Conservation (phyloP, 2,888 invertebrate genomes). For the Xestia ashworthii region DNA sequence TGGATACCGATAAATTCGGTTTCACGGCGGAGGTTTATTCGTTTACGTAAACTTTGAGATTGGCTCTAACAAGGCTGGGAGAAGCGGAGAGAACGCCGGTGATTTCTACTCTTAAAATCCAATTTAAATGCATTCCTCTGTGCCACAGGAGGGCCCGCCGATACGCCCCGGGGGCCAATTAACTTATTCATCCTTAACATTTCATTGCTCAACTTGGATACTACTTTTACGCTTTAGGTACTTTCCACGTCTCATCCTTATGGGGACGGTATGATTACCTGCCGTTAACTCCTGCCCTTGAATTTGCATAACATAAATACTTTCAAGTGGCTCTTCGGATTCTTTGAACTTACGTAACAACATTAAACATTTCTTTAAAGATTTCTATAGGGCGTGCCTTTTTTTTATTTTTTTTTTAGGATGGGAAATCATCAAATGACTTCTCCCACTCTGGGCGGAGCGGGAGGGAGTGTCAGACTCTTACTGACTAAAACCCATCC, state of each 20-base stretch:
- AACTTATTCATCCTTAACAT: conserved; percentile 91
- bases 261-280: conserved; percentile 64
- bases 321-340: conserved; percentile 18
- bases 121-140: conserved; percentile 91
- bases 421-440: too few species aligned
- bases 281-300: conserved; percentile 60
- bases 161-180: conserved; percentile 90
- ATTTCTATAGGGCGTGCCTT: not conserved
- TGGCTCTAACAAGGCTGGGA: conserved; percentile 89
- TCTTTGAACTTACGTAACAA: conserved; percentile 12
- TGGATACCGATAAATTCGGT: conserved; percentile 86
- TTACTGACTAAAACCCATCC: too few species aligned
- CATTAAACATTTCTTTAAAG: not conserved
- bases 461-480: too few species aligned
- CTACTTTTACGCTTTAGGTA: conserved; percentile 77
- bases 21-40: conserved; percentile 87
- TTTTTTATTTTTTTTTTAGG: too few species aligned
- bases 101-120: conserved; percentile 91
- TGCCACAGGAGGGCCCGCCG: conserved; percentile 88
- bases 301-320: conserved; percentile 65
- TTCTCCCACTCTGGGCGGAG: too few species aligned
- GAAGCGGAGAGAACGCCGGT: conserved; percentile 85
- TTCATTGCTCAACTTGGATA: conserved; percentile 88
- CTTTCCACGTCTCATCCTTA: conserved; percentile 74
- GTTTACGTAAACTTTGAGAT: conserved; percentile 90